Conservation (phyloP, 2,113 vertebrate species). For the Sorex fumeus region DNA sequence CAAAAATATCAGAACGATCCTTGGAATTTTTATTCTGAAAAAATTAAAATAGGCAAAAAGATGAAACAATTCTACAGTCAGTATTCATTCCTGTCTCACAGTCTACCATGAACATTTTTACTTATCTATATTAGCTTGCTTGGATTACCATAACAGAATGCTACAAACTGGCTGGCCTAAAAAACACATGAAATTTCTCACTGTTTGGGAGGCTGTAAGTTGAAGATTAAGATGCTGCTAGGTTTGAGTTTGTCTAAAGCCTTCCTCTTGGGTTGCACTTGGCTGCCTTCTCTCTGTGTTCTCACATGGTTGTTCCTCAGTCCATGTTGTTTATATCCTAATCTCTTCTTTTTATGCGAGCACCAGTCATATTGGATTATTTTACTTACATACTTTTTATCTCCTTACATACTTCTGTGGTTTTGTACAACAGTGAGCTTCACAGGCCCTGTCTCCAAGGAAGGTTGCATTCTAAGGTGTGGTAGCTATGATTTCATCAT, state of each 20-base stretch:
- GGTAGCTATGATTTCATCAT: background rate
- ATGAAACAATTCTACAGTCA: conserved; percentile 5
- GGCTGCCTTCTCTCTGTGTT: background rate
- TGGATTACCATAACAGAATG: too few relatives aligned
- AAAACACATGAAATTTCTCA: background rate
- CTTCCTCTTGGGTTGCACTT: background rate
- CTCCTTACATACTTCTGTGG: background rate
- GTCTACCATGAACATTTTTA: conserved; percentile 13
- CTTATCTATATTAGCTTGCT: background rate
- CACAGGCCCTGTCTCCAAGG: background rate
- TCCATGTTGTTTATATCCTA: background rate
- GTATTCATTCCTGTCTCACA: background rate
- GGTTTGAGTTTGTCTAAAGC: background rate
- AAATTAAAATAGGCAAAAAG: background rate
- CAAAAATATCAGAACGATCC: background rate
- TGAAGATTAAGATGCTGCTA: background rate
- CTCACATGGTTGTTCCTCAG: background rate
- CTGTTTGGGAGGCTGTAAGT: background rate
- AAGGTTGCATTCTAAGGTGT: background rate
- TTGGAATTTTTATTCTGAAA: background rate
- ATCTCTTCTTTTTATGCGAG: background rate
- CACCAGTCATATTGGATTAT: background rate
- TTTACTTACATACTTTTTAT: background rate
- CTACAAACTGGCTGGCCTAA: too few relatives aligned
- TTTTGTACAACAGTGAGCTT: background rate